phyloP scores from a whole-genome alignment of 2,113 vertebrate genomes.

The Phaethon lepturus region DNA sequence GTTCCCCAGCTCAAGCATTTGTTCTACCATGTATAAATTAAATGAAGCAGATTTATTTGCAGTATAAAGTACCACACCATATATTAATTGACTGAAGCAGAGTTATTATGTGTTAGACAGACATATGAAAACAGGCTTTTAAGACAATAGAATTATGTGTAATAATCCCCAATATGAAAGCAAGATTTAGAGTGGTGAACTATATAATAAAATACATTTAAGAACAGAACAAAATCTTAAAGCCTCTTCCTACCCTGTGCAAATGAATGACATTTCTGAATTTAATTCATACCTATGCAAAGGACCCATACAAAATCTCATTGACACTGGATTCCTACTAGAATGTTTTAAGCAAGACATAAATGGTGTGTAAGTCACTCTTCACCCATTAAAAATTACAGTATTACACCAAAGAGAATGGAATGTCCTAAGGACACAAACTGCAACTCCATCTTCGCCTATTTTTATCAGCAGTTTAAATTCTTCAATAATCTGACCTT shows the following conservation, averaged over 20 bases:
- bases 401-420: neutral
- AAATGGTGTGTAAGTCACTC: neutral
- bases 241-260: neutral
- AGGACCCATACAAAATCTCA: neutral
- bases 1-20: neutral
- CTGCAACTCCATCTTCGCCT: neutral
- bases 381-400: neutral
- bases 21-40: neutral
- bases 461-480: constrained; percentile 9
- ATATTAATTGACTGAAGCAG: neutral
- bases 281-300: neutral
- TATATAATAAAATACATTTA: neutral
- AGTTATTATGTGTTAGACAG: neutral
- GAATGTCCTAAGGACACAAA: constrained; percentile 3
- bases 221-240: neutral
- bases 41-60: constrained; percentile 8
- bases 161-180: neutral
- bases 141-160: neutral
- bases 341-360: neutral
- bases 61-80: neutral
- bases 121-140: neutral
- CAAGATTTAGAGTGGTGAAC: neutral
- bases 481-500: neutral
- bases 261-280: neutral
- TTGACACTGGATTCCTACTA: neutral